A percentile compares a stretch with the other conserved stretches of the same genome.
Conservation (phyloP, 2,797 vertebrate genomes). For the Acanthornis magna region DNA sequence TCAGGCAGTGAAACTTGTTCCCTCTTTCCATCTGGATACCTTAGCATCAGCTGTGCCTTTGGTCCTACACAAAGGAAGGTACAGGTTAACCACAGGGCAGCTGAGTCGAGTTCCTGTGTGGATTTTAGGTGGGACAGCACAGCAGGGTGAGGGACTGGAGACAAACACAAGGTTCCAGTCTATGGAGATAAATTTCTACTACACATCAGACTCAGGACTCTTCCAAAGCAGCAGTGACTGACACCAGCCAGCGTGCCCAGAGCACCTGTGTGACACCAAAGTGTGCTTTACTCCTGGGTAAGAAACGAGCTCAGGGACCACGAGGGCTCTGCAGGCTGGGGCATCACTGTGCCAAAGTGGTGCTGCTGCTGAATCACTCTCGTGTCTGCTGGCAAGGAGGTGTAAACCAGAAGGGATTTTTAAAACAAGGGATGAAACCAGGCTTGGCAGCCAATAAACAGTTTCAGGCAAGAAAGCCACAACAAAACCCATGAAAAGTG, state of each 20-base stretch:
- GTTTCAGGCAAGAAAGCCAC: neutral
- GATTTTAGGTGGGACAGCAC: neutral
- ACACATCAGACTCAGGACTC: neutral
- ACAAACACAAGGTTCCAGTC: neutral
- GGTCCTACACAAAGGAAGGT: constrained; percentile 82
- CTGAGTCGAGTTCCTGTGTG: neutral
- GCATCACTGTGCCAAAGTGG: neutral
- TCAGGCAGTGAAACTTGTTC: constrained; percentile 96
- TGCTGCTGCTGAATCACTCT: neutral
- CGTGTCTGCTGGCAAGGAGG: neutral
- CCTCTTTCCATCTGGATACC: constrained; percentile 97
- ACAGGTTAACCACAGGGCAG: constrained; percentile 1
- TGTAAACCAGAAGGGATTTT: neutral
- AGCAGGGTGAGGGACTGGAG: neutral
- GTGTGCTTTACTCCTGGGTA: fast-evolving
- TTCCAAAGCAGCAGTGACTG: neutral
- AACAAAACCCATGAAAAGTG: neutral
- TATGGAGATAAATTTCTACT: neutral
- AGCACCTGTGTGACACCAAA: neutral
- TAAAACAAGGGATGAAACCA: neutral
- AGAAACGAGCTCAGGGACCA: neutral
- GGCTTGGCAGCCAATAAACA: neutral
- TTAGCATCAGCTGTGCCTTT: constrained; percentile 96
- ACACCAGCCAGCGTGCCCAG: fast-evolving
- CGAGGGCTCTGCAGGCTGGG: neutral